Evolutionary conservation across 2,797 vertebrate genomes (phyloP), one percentile per base, ranked within the genome.

Genomic region (Macropus fuliginosus): DNA sequence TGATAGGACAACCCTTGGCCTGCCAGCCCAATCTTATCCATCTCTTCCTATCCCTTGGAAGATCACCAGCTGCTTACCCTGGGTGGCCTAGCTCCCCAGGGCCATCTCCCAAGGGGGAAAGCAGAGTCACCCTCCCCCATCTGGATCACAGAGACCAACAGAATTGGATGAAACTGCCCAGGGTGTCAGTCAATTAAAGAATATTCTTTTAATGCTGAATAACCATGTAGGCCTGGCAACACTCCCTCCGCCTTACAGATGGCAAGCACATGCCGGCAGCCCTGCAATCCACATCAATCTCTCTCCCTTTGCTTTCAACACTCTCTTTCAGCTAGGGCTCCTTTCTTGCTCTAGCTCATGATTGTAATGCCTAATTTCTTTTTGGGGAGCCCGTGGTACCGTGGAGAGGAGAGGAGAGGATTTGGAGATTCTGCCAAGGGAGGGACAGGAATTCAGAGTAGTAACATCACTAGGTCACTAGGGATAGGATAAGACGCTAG

Each of bases 141-240:
- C 98, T 98, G 98, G 98, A 98, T 97, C 98, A 97, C 97, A 98
- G 98, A 98, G 98, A 97, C 94, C 92, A 95, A 56, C 97, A 0
- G 92, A 97, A 94, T 97, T 98, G 97, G 98, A 97, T 55, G 93
- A 97, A 98, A 98, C 98, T 97, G 95, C 95, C 81, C 95, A 93
- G 97, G 94, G 98, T 98, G 98, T 98, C 97, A 98, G 98, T 98
- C 98, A 97, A 98, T 94, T 96, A 97, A 98, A 98, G 97, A 98
- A 98, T 98, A 98, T 95, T 98, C 98, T 98, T 98, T 98, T 98
- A 98, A 91, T 98, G 96, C 97, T 97, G 97, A 98, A 96, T 98
- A 97, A 97, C 97, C 97, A 62, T 94, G 97, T 95, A 94, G 96
- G 98, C 97, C 97, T 98, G 98, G 98, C 98, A 96, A 81, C 91